A percentile compares a stretch with the other conserved stretches of the same genome.
Evolutionary conservation across 2,888 invertebrate genomes (phyloP).

Genomic region (Clostera curtula): DNA sequence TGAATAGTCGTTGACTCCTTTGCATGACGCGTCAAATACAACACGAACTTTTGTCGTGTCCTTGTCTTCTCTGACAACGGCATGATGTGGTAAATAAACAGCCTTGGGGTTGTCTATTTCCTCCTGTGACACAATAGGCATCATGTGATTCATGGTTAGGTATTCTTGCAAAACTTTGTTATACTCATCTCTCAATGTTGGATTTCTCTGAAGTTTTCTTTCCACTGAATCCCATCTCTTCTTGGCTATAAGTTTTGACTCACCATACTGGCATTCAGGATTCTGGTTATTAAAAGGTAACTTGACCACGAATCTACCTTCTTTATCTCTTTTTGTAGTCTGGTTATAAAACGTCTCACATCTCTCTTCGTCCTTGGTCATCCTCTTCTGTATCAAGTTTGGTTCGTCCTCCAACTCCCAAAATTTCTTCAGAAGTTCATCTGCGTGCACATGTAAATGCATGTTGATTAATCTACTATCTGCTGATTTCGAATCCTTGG

Average conservation of each 20-base stretch:
- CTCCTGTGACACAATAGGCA: too few relatives aligned
- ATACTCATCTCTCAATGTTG: too few relatives aligned
- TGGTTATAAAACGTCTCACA: constrained; percentile 16
- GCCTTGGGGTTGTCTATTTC: too few relatives aligned
- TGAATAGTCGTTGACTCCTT: too few relatives aligned
- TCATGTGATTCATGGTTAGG: too few relatives aligned
- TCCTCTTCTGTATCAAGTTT: constrained; percentile 6
- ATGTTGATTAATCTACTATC: not conserved
- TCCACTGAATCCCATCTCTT: constrained; percentile 12
- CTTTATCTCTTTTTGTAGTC: constrained; percentile 12
- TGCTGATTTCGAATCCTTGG: constrained; percentile 1
- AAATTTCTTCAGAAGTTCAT: constrained; percentile 15
- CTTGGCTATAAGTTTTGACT: constrained; percentile 11
- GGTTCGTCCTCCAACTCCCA: constrained; percentile 16
- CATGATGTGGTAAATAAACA: too few relatives aligned
- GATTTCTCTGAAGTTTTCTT: too few relatives aligned
- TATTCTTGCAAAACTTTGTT: too few relatives aligned
- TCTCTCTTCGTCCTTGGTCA: constrained; percentile 12
- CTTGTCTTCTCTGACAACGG: too few relatives aligned
- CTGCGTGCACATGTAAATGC: constrained; percentile 8
- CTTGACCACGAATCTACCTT: constrained; percentile 10
- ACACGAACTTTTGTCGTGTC: too few relatives aligned
- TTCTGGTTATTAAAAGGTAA: constrained; percentile 10
- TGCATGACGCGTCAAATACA: too few relatives aligned
- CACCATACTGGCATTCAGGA: constrained; percentile 11